Base-by-base conservation (phyloP, 2,888 invertebrate genomes). In the Hirtodrosophila cameraria region DNA sequence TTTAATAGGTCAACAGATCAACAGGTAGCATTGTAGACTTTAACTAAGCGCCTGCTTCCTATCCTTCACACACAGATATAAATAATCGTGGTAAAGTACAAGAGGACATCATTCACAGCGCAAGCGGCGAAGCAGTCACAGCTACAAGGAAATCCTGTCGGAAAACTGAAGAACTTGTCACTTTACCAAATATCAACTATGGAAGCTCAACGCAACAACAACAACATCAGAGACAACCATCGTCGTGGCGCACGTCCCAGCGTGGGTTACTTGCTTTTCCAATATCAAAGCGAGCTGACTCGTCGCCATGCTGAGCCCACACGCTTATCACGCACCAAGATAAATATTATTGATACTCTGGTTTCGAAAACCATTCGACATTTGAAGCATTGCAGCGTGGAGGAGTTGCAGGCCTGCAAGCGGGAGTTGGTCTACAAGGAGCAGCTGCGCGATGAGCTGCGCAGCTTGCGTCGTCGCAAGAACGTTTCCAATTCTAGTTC, bases 321-420 rank as follows among this genome's bases (percentile, higher is more conserved):
- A 3, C 82, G 74, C 0, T 55, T 87, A 6, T 82, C 74, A 5
- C 71, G 72, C 28, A 73, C 76, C 33, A 88, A 88, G 52, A 70
- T 88, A n/a, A 58, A 76, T 39, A 76, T 87, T 5, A 87, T 82
- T 55, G 82, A 86, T 9, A 66, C 63, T 6, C 60, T 87, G 9
- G 89, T 88, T 3, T 73, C 72, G 1, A 69, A 72, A 42, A 86
- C 86, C 45, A 74, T 82, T 2, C 60, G 75, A 3, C 73, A 86
- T 23, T 55, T 88, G 27, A 62, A 70, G 45, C 59, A 80, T 0
- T 82, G 75, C 65, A 77, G 75, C 38, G 64, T 67, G 8, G 87
- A 88, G 50, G 88, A 88, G 38, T 42, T 88, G 67, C 60, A 67
- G 30, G 82, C 80, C 38, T 80, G 86, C 52, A 88, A 84, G 16